phyloP scores from a whole-genome alignment of 1,140 invertebrate genomes.

The Akabosia matsudoensis region DNA sequence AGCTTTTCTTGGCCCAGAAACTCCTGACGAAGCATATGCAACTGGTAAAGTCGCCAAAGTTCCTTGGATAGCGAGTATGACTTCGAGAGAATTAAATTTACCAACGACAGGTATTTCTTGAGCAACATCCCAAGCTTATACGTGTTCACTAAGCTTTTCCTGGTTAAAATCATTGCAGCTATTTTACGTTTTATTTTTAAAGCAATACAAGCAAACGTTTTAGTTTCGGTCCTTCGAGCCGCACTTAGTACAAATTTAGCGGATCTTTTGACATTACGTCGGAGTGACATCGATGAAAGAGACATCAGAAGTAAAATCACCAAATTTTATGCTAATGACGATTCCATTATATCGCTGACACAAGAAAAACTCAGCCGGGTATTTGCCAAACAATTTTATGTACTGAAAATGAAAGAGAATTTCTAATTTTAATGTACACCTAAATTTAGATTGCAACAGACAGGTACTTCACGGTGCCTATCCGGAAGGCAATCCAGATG shows the following conservation, averaged over 20 bases:
- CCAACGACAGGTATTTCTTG: neutral
- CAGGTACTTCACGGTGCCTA: slow-evolving; percentile 19
- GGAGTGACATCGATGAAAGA: neutral
- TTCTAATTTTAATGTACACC: neutral
- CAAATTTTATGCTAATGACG: neutral
- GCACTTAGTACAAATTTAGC: neutral
- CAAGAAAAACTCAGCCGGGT: neutral
- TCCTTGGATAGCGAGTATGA: slow-evolving; percentile 31
- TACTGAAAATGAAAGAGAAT: neutral
- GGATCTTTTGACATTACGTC: neutral
- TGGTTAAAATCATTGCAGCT: neutral
- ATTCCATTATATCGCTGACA: neutral
- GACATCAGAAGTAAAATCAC: neutral
- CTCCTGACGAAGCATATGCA: slow-evolving; percentile 29
- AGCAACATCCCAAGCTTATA: neutral
- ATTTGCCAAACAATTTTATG: neutral
- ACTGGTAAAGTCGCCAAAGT: slow-evolving; percentile 26
- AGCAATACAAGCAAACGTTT: neutral
- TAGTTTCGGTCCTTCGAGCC: neutral
- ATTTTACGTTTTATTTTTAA: neutral
- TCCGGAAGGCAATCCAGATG: slow-evolving; percentile 19
- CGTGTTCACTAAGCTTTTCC: neutral
- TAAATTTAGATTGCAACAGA: slow-evolving; percentile 5
- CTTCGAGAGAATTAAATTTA: slow-evolving; percentile 4
- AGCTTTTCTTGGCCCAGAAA: slow-evolving; percentile 29